Evolutionary conservation across 2,888 invertebrate genomes (phyloP).

Genomic region (Melieria picta): DNA sequence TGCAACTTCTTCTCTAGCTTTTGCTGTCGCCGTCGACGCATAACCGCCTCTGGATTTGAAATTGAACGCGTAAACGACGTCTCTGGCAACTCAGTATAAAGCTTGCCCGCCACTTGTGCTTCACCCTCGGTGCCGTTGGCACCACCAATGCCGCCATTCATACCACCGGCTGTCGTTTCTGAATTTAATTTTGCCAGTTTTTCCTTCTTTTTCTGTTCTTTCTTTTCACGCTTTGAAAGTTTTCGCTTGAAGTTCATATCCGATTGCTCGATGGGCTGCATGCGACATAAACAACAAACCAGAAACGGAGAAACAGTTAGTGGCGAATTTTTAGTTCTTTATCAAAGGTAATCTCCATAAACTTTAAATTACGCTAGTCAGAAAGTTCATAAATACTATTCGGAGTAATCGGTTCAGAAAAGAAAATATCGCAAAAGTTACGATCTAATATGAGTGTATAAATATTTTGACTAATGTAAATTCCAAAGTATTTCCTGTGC

Average conservation of each 20-base stretch:
- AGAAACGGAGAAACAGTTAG: no score
- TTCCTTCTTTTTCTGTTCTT: conserved; percentile 95
- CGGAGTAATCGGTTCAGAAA: no score
- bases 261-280: conserved; percentile 74
- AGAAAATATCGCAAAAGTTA: no score
- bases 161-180: conserved; percentile 54
- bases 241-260: conserved; percentile 81
- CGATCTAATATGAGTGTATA: no score
- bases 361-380: no score
- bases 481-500: no score
- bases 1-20: conserved; percentile 96
- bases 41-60: conserved; percentile 99
- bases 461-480: no score
- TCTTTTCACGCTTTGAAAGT: conserved; percentile 81
- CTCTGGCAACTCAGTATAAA: conserved; percentile 96
- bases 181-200: conserved; percentile 84
- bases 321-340: no score
- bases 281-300: background rate
- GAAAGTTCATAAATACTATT: no score
- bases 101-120: conserved; percentile 86
- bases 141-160: conserved; percentile 45
- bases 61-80: conserved; percentile 99
- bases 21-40: conserved; percentile 95
- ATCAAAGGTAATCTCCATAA: no score
- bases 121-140: conserved; percentile 69